Base-by-base conservation (phyloP, 2,797 vertebrate genomes). In the Antennarius maculatus region DNA sequence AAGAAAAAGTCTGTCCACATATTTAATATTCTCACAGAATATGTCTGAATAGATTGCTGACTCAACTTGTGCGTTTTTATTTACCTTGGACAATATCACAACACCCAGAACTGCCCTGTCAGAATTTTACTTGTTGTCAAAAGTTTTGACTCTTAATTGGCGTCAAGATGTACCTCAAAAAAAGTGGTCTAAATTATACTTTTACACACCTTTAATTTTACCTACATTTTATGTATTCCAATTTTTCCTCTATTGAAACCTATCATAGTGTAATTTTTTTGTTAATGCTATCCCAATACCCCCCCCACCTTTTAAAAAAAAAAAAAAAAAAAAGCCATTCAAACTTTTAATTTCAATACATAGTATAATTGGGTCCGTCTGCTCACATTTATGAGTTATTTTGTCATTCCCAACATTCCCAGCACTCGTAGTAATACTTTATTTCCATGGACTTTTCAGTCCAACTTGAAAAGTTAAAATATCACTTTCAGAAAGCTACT, bases 391-490 rank as follows among this genome's bases (percentile, higher is more conserved):
- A 81, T 63, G 56, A 75, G 54, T 73, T 82, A 69, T 86, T 82
- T 77, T 76, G 71, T 85, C 82, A 80, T 86, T 83, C 70, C 49
- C 49, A 55, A 72, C 63, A 71, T 68, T 66, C 83, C 73, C 61
- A 69, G 78, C 45, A 76, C 71, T 57, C 29, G 48, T 63, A 72
- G 79, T 79, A 72, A 79, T 69, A 76, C 63, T 77, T 71, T 81
- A 56, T 68, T 72, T 58, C 57, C 73, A 48, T 18, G 55, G 39
- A 48, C 62, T 61, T 67, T 67, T 79, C 55, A 60, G 49, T 61
- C 63, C 75, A 60, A 67, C 66, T 54, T 67, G 28, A 76, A 75
- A 73, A 73, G 51, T 54, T 81, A 53, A 82, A 70, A 63, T 69
- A 73, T 77, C 53, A 51, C 58, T 74, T 83, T 66, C 57, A 78